Base-by-base conservation (phyloP, 2,888 invertebrate genomes). In the Mesorhabditis sp. region DNA sequence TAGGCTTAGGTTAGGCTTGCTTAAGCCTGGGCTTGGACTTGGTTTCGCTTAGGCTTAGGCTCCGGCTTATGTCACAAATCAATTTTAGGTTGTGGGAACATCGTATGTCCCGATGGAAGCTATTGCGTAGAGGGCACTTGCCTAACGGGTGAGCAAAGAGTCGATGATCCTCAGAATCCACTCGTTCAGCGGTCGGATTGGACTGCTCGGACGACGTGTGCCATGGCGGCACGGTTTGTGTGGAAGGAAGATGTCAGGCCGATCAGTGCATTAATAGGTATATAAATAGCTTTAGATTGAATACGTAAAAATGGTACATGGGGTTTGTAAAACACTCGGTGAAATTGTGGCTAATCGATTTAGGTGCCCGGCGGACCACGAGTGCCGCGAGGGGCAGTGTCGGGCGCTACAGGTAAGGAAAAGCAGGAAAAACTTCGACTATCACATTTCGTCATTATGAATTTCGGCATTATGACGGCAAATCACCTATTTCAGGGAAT, bases 351-450 rank as follows among this genome's bases (percentile, higher is more conserved):
- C 28, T 28, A 28, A 28, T 28, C 28, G 6, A 44, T 65, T 67
- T 58, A 70, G 72, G 42, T 82, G 83, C 67, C 80, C 81, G 10
- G 72, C 71, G 45, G 82, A 83, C 67, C 80, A 83, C 66, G 77
- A 81, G 45, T 83, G 83, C 63, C 73, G 79, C 41, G 69, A 74
- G 43, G 82, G 83, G 7, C 79, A 83, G 66, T 83, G 83, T 65
- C 74, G 80, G 44, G 73, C 28, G 28, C 28, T 28, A 1, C 28
- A 28, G 28, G 28, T 28, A 28, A 28, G 28, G 28, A 28, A 28
- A 28, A 28, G 28, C 28, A 28, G 28, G 28, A 2, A 28, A 28
- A 28, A 28, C 28, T 28, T 28, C 28, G 28, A 28, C 28, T 28
- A 28, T 28, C 28, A 28, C 28, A 28, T 28, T 28, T 28, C 1